phyloP scores from a whole-genome alignment of 2,888 invertebrate genomes.

The Hypomecis atomaria region DNA sequence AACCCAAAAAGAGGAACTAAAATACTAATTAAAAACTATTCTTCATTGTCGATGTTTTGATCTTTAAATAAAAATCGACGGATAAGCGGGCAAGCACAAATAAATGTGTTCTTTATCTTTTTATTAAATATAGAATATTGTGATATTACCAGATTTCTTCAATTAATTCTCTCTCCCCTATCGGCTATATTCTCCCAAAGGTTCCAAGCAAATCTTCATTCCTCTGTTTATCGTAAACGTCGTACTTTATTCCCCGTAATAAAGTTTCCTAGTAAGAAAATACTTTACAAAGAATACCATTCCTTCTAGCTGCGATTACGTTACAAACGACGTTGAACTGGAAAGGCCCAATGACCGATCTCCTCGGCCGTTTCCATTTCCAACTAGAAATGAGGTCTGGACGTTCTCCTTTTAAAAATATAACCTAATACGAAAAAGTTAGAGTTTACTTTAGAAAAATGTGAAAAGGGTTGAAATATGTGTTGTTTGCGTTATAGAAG shows the following conservation, averaged over 20 bases:
- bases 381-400: constrained; percentile 29
- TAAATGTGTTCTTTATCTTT: no score
- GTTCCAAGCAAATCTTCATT: background rate
- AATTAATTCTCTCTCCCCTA: no score
- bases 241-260: constrained; percentile 8
- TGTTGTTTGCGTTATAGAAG: constrained; percentile 28
- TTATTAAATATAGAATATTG: no score
- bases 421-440: background rate
- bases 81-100: no score
- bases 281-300: constrained; percentile 26
- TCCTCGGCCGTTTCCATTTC: constrained; percentile 30
- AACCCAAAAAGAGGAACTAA: no score
- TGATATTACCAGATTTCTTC: no score
- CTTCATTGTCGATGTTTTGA: no score
- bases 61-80: no score
- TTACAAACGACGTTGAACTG: constrained; percentile 35
- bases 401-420: background rate
- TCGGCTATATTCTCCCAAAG: background rate
- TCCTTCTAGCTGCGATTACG: constrained; percentile 29
- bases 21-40: no score
- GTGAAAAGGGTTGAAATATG: constrained; percentile 16
- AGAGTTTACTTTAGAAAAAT: background rate
- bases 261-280: constrained; percentile 27
- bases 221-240: background rate
- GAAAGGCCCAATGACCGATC: constrained; percentile 38